Percentiles rank a stretch among this genome's conserved stretches.
These are phyloP conservation scores for Aphelocoma californica DNA, from an alignment of 2,797 vertebrate genomes.

Conservation along the genomic window DNA sequence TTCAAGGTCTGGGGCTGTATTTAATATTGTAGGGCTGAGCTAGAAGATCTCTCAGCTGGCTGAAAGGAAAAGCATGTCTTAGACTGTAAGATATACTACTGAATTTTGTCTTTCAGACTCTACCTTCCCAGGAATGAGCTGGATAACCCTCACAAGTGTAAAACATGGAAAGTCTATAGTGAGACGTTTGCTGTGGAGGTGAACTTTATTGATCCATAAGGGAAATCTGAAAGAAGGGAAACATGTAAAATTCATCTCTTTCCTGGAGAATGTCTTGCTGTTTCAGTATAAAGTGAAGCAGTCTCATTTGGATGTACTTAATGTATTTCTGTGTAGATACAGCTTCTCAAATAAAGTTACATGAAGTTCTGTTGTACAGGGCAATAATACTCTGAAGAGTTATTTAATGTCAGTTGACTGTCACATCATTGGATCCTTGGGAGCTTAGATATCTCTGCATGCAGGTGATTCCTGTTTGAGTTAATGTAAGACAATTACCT, in stretches of 20 bases:
- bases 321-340: conserved; percentile 40
- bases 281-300: not conserved
- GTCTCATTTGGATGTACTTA: not conserved
- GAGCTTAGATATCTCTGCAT: not conserved
- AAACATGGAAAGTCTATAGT: conserved; percentile 88
- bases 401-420: not conserved
- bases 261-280: conserved; percentile 12
- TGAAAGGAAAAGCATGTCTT: not conserved
- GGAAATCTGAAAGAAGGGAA: not conserved
- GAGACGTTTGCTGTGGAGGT: conserved; percentile 89
- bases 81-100: not conserved
- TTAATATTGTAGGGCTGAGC: not conserved
- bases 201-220: conserved; percentile 75
- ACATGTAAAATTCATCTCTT: not conserved
- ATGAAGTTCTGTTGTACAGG: conserved; percentile 49
- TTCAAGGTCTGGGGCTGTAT: not conserved
- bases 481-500: not conserved
- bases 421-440: not conserved
- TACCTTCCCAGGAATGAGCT: conserved; percentile 88
- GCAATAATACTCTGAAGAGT: not conserved
- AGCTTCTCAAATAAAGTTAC: conserved; percentile 33
- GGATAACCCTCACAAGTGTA: conserved; percentile 94
- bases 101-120: conserved; percentile 77
- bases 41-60: not conserved
- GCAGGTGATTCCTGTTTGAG: not conserved